Base-by-base conservation (phyloP, 2,888 invertebrate species). In the Pyrrhosoma nymphula region DNA sequence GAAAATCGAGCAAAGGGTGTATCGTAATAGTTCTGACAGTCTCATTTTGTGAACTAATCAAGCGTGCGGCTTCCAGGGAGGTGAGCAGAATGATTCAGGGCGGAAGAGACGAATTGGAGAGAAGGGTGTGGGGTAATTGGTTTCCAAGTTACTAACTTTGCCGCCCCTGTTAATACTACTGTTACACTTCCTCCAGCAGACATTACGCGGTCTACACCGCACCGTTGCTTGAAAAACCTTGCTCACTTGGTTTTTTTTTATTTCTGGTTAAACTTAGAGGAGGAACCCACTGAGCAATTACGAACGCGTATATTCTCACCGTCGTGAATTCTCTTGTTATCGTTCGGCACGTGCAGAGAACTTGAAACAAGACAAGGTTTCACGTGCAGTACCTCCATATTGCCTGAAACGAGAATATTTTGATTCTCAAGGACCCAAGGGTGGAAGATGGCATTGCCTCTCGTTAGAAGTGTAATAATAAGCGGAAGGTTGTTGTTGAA, bases 41-140 rank as follows among this genome's bases (percentile, higher is more conserved):
- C 93, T 93, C 93, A 93, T 93, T 93, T 69, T 93, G n/a, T 69
- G 93, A 93, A 93, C 93, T 93, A 93, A 93, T 93, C 93, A 93
- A 93, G 26, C 93, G 93, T 93, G 93, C 26, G 69, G 69, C 69
- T 93, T 91, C 47, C 47, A 47, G 93, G 69, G 18, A 69, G 63
- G 93, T 47, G 23, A 69, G 93, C 47, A 69, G 93, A 75, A 82
- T 82, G 82, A 82, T 82, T 82, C 82, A 69, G 69, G 30, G 82
- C 12, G 82, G 75, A 82, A 26, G 82, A 82, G 60, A 60, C 60
- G 60, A 60, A 60, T 60, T 2, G 20, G 20, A 12, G 2, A 20
- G 60, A 12, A 60, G 60, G 16, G 60, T 60, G 60, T 20, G 60
- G 90, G 75, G 93, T 93, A 93, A 93, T 93, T 93, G 69, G 69